Percentiles rank a stretch among this genome's conserved stretches.
Conservation (phyloP, 2,797 vertebrate genomes). For the Microchirus variegatus region DNA sequence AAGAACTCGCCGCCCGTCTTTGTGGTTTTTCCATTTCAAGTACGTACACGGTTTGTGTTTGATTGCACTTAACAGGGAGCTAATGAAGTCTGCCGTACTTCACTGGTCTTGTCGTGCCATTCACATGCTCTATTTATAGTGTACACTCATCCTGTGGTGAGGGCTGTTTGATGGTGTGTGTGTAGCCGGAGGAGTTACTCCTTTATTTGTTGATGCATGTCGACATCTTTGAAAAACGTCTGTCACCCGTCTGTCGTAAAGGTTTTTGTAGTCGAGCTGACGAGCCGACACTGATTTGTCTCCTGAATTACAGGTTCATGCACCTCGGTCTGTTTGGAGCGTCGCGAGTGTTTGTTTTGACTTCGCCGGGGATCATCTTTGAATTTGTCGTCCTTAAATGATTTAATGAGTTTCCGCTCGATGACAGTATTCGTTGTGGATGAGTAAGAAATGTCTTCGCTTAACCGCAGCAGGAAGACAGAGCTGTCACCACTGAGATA, state of each 20-base stretch:
- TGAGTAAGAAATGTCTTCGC: conserved; percentile 7
- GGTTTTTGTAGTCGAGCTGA: conserved; percentile 20
- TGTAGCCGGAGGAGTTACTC: conserved; percentile 35
- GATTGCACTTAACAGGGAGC: conserved; percentile 46
- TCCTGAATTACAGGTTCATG: conserved; percentile 43
- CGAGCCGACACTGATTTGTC: conserved; percentile 26
- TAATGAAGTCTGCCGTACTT: conserved; percentile 49
- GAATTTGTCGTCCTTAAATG: conserved; percentile 8
- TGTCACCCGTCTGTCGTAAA: conserved; percentile 17
- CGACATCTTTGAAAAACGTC: conserved; percentile 49
- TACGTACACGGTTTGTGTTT: conserved; percentile 31
- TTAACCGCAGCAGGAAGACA: background rate
- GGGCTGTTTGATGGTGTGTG: conserved; percentile 49
- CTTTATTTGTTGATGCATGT: conserved; percentile 51
- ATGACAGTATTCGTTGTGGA: conserved; percentile 9
- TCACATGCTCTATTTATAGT: conserved; percentile 46
- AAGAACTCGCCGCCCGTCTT: conserved; percentile 21
- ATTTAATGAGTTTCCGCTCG: conserved; percentile 15
- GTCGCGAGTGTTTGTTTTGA: conserved; percentile 45
- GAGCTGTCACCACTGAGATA: conserved; percentile 8
- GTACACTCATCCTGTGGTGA: conserved; percentile 45
- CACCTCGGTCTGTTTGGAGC: conserved; percentile 26
- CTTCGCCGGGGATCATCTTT: conserved; percentile 21
- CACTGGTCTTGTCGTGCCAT: conserved; percentile 49
- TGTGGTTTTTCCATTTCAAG: conserved; percentile 52